Conservation (phyloP, 2,797 vertebrate genomes). For the Iguana delicatissima region DNA sequence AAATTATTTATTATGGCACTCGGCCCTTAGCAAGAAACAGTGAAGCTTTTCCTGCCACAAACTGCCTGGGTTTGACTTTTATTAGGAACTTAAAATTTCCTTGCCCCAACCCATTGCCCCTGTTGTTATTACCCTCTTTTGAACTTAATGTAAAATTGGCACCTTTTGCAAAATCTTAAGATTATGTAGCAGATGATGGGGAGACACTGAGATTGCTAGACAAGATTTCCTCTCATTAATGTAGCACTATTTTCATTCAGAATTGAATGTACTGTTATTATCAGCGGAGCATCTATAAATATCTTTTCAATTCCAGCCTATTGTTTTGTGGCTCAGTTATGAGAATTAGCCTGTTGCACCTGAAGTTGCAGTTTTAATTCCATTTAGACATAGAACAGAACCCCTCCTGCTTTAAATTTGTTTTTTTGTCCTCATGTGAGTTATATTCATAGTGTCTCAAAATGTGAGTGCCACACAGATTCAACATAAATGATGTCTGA, state of each 20-base stretch:
- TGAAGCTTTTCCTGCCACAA: constrained; percentile 83
- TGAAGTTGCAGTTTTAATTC: neutral
- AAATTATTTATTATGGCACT: constrained; percentile 93
- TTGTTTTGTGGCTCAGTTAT: neutral
- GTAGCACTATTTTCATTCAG: constrained; percentile 66
- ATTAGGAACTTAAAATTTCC: constrained; percentile 87
- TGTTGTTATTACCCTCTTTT: constrained; percentile 83
- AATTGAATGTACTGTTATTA: constrained; percentile 61
- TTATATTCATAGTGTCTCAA: neutral
- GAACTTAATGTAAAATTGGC: constrained; percentile 82
- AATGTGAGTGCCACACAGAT: neutral
- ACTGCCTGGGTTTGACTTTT: constrained; percentile 88
- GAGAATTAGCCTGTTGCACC: neutral
- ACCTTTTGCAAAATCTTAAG: constrained; percentile 70
- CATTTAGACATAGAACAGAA: neutral
- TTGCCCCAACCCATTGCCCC: constrained; percentile 69
- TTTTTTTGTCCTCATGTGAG: neutral
- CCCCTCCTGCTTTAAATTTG: neutral
- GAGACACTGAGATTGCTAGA: constrained; percentile 61
- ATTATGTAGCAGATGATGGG: too few species aligned
- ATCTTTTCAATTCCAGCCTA: fast-evolving
- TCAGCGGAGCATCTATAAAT: constrained; percentile 44
- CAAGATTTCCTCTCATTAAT: constrained; percentile 47
- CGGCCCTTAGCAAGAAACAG: constrained; percentile 85
- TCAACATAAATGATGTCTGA: neutral